Evolutionary conservation across 2,888 invertebrate genomes (phyloP).

Genomic region (Chaetogeoica ovagalla): DNA sequence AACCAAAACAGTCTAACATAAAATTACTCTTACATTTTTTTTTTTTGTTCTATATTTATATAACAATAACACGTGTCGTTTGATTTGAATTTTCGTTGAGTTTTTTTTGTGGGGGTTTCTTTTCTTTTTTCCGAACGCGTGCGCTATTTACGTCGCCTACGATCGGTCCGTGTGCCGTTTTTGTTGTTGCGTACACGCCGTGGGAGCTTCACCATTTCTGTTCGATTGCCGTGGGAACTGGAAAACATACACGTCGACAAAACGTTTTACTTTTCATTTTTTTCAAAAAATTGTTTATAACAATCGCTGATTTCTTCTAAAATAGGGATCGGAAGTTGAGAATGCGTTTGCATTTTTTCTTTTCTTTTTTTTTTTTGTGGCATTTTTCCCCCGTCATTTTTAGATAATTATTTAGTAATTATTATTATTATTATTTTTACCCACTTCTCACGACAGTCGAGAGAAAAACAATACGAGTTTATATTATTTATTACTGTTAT

Average conservation of each 20-base stretch:
- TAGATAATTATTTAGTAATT: too few species aligned
- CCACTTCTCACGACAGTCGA: too few species aligned
- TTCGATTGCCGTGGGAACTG: constrained; percentile 38
- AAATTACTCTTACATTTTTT: constrained; percentile 22
- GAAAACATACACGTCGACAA: constrained; percentile 7
- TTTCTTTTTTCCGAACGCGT: constrained; percentile 21
- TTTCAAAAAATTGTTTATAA: neutral
- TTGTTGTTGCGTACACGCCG: constrained; percentile 5
- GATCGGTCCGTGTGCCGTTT: neutral
- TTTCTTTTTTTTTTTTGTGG: too few species aligned
- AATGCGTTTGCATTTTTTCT: too few species aligned
- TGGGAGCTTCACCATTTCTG: constrained; percentile 40
- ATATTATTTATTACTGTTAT: too few species aligned
- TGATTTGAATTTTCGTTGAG: neutral
- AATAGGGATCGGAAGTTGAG: too few species aligned
- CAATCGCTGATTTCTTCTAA: too few species aligned
- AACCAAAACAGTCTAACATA: constrained; percentile 49
- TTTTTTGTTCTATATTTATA: constrained; percentile 7
- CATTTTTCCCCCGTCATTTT: too few species aligned
- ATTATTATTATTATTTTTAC: too few species aligned
- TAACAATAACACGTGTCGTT: constrained; percentile 7
- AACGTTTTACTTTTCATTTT: neutral
- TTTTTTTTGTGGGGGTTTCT: neutral
- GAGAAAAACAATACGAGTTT: too few species aligned
- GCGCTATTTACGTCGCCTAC: constrained; percentile 45